Base-by-base conservation (phyloP, 1,140 invertebrate genomes). In the Steinernema khuongi region DNA sequence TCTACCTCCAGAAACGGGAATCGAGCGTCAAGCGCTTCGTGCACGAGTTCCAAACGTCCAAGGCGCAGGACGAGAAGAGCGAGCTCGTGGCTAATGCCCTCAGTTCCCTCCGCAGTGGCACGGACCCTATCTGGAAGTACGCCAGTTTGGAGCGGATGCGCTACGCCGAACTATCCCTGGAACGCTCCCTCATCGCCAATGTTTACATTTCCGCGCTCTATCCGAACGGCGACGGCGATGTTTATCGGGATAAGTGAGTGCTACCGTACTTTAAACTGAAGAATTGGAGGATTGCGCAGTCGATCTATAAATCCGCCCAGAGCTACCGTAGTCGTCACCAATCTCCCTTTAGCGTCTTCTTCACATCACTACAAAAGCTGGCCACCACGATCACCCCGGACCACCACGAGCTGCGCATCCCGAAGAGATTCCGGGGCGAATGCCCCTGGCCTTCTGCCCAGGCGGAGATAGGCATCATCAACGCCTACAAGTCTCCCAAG, bases 391-490 rank as follows among this genome's bases (percentile, higher is more conserved):
- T 84, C 1, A 78, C 79, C 28, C 80, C 79, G 7, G 73, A 77
- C 67, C 81, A 84, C 66, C 70, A 73, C 14, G 77, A 80, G 31
- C 68, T 84, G 30, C 67, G 74, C 17, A 84, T 84, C 41, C 83
- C 83, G 1, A 77, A 83, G 67, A 74, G 78, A 22, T 60, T 91
- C 86, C 89, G 92, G 83, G 91, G 91, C 80, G 95, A 97, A 81
- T 94, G 92, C 85, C 96, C 96, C 0, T 98, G 94, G 95, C 91
- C 93, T n/a, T 93, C 94, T 79, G 95, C 96, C 41, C 95, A 98
- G 87, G 90, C 91, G 50, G 93, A 94, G 86, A 89, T 99, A n/a
- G 88, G 90, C 68, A 91, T 93, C 78, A 91, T 98, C 81, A 91
- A 93, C 78, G 94, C 93, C 1, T 97, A 94, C 86, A 93, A 94